Evolutionary conservation across 2,113 vertebrate species (phyloP).

Genomic region (Bucco capensis): DNA sequence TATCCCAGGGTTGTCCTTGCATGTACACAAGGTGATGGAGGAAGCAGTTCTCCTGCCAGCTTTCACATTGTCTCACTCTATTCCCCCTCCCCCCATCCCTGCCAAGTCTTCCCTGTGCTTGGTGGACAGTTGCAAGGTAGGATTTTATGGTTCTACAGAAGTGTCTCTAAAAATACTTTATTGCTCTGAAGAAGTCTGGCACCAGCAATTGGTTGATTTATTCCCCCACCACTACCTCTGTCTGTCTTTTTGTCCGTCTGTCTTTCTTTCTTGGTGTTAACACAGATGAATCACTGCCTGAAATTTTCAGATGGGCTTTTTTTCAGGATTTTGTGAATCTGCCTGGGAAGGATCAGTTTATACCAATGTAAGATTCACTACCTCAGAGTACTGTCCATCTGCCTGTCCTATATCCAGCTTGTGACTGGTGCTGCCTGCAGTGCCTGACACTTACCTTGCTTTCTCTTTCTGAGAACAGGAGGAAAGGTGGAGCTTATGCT

Average conservation of each 20-base stretch:
- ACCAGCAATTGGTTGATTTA: neutral
- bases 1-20: neutral
- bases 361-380: neutral
- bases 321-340: neutral
- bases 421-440: neutral
- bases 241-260: neutral
- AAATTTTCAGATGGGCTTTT: neutral
- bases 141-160: neutral
- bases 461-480: neutral
- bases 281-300: neutral
- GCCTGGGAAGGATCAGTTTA: neutral
- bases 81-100: too few species aligned
- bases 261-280: neutral
- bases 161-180: neutral
- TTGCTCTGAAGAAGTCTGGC: neutral
- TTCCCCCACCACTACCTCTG: neutral
- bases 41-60: neutral
- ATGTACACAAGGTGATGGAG: neutral
- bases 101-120: accelerated
- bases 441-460: neutral
- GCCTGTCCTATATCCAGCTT: neutral
- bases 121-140: neutral
- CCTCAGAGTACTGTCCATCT: neutral
- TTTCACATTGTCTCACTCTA: neutral
- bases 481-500: neutral